Conservation (phyloP, 2,888 invertebrate genomes). For the Pachycephus smyrnensis region DNA sequence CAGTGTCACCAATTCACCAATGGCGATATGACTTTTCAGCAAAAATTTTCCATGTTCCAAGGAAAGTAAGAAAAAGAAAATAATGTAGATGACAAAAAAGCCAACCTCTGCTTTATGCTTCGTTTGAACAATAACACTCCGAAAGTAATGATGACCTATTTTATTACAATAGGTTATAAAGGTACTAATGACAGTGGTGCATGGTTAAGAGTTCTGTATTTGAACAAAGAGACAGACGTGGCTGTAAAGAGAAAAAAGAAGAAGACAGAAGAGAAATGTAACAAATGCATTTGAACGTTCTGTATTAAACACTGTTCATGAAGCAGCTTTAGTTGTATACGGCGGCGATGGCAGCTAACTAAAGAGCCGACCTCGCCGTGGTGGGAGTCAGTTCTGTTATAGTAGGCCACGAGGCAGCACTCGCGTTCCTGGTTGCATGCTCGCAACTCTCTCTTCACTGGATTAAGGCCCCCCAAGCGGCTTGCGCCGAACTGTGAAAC, state of each 20-base stretch:
- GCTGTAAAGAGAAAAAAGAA: not conserved
- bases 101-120: not conserved
- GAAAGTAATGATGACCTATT: not conserved
- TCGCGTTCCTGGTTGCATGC: constrained; percentile 54
- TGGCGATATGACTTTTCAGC: not conserved
- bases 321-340: constrained; percentile 32
- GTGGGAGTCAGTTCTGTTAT: constrained; percentile 67
- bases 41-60: not conserved
- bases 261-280: not conserved
- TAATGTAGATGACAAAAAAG: not conserved
- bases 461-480: constrained; percentile 37
- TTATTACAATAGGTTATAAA: not conserved
- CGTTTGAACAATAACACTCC: not conserved
- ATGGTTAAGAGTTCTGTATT: not conserved
- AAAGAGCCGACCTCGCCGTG: constrained; percentile 50
- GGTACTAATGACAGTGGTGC: not conserved
- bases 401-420: constrained; percentile 66
- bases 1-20: not conserved
- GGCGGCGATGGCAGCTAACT: constrained; percentile 14
- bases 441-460: constrained; percentile 60
- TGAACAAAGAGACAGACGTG: not conserved
- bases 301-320: constrained; percentile 51
- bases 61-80: not conserved
- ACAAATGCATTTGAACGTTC: not conserved
- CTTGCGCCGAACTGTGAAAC: constrained; percentile 10